phyloP scores from a whole-genome alignment of 2,888 invertebrate genomes.

The Hirudinaria manillensis region DNA sequence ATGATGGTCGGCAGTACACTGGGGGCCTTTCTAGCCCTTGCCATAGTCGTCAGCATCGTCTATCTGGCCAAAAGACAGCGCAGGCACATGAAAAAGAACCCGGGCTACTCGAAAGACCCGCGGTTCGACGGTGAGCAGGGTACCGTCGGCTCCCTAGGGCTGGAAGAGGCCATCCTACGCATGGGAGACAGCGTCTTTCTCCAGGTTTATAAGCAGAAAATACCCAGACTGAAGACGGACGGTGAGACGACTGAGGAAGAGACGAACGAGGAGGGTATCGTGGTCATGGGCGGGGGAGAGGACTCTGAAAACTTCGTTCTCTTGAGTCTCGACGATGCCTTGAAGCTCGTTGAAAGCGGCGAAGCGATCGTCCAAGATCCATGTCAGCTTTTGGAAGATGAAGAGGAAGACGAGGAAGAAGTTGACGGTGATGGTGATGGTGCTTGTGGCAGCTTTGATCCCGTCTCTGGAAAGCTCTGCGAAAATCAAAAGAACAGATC shows the following conservation, averaged over 20 bases:
- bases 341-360: neutral
- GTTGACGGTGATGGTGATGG: too few species aligned
- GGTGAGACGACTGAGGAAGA: neutral
- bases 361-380: neutral
- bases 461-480: too few species aligned
- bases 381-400: too few species aligned
- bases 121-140: slow-evolving; percentile 25
- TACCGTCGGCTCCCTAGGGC: neutral
- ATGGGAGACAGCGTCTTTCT: slow-evolving; percentile 28
- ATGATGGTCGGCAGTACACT: slow-evolving; percentile 41
- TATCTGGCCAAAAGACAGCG: slow-evolving; percentile 41
- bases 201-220: slow-evolving; percentile 24
- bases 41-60: slow-evolving; percentile 40
- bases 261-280: neutral
- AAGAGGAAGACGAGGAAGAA: too few species aligned
- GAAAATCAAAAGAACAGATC: too few species aligned
- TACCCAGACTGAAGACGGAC: neutral
- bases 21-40: slow-evolving; percentile 40
- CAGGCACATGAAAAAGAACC: slow-evolving; percentile 20
- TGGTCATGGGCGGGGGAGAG: neutral
- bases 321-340: neutral
- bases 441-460: too few species aligned
- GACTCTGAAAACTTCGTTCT: neutral
- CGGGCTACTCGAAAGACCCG: neutral
- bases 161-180: slow-evolving; percentile 24